Conservation (phyloP, 2,113 vertebrate genomes). For the Phrynosoma platyrhinos region DNA sequence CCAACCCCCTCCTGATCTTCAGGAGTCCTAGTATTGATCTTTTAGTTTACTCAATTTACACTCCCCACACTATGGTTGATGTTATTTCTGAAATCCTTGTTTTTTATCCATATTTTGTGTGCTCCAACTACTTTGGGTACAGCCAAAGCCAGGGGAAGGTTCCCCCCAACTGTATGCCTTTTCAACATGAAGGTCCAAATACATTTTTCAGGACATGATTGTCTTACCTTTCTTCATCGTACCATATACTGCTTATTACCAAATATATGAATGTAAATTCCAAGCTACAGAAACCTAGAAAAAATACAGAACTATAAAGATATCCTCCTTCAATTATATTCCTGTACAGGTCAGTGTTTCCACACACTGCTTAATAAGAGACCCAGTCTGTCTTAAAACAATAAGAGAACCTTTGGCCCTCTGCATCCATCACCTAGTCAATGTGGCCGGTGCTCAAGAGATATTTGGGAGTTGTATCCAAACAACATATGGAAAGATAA, state of each 20-base stretch:
- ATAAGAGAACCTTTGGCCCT: background rate
- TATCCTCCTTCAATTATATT: background rate
- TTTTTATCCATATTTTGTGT: too few relatives aligned
- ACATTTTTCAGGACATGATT: background rate
- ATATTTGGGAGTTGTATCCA: background rate
- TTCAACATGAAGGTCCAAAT: too few relatives aligned
- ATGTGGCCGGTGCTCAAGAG: background rate
- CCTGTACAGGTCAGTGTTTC: background rate
- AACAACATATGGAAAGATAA: too few relatives aligned
- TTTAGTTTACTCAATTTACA: too few relatives aligned
- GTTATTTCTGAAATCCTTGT: too few relatives aligned
- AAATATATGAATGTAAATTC: background rate
- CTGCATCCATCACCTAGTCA: background rate
- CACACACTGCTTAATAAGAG: background rate
- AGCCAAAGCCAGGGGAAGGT: too few relatives aligned
- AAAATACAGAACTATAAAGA: too few relatives aligned
- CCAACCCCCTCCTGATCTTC: too few relatives aligned
- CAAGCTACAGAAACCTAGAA: background rate
- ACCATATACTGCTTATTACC: background rate
- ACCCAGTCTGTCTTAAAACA: background rate
- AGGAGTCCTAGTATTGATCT: too few relatives aligned
- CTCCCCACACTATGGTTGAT: too few relatives aligned
- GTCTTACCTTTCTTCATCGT: background rate
- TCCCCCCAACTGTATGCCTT: too few relatives aligned
- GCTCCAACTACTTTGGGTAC: too few relatives aligned